Evolutionary conservation across 2,797 vertebrate species (phyloP).

Genomic region (Pipistrellus pygmaeus): DNA sequence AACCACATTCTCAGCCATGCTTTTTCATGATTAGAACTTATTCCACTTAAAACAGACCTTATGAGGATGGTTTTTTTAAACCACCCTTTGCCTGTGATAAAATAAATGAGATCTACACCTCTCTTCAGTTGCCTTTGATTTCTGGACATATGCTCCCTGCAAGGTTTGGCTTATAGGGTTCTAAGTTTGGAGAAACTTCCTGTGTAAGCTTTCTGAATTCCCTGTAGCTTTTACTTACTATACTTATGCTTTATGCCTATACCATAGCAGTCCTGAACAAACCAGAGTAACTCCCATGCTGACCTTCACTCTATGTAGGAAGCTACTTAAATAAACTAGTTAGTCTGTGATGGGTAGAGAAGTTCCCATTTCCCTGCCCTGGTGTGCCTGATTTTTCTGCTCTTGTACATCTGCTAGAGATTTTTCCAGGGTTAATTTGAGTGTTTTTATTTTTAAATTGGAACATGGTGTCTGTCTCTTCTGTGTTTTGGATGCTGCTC

Average conservation of each 20-base stretch:
- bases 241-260: background rate
- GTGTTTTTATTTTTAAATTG: slow-evolving; percentile 83
- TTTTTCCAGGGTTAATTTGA: slow-evolving; percentile 80
- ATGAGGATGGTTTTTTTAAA: background rate
- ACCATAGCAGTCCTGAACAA: background rate
- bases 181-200: slow-evolving; percentile 36
- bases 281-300: slow-evolving; percentile 21
- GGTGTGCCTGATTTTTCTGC: slow-evolving; percentile 70
- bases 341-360: background rate
- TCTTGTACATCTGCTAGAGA: slow-evolving; percentile 72
- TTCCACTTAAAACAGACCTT: background rate
- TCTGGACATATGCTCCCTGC: background rate
- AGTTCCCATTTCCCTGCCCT: slow-evolving; percentile 69
- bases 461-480: slow-evolving; percentile 84
- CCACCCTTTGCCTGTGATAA: background rate
- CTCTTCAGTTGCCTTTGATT: background rate
- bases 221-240: background rate
- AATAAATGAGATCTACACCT: background rate
- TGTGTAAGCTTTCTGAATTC: slow-evolving; percentile 1
- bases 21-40: background rate
- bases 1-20: background rate
- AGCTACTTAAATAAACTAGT: slow-evolving; percentile 54
- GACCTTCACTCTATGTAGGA: slow-evolving; percentile 52
- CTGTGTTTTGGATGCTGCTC: slow-evolving; percentile 81
- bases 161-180: slow-evolving; percentile 8